Evolutionary conservation across 2,888 invertebrate genomes (phyloP).

Genomic region (Phalera bucephala): DNA sequence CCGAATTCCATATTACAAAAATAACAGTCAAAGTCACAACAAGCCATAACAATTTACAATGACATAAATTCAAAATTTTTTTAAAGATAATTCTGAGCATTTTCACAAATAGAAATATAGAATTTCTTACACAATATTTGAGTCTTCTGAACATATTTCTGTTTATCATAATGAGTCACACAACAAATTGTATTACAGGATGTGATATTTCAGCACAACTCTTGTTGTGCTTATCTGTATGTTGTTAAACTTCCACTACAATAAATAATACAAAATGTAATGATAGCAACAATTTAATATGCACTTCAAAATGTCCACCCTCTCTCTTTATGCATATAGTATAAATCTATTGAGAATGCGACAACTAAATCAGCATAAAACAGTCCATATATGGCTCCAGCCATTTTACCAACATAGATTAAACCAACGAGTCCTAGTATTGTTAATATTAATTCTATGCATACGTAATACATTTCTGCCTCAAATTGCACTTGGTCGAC

Average conservation of each 20-base stretch:
- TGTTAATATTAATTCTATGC: conserved; percentile 50
- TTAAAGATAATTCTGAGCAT: conserved; percentile 33
- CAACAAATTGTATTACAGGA: conserved; percentile 15
- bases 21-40: conserved; percentile 32
- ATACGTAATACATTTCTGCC: conserved; percentile 63
- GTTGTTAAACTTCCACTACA: conserved; percentile 1
- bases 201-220: conserved; percentile 2
- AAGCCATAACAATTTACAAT: conserved; percentile 42
- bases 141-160: conserved; percentile 12
- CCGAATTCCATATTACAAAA: conserved; percentile 32
- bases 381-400: conserved; percentile 63
- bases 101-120: conserved; percentile 32
- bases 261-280: conserved; percentile 29
- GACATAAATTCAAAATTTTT: conserved; percentile 38
- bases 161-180: conserved; percentile 10
- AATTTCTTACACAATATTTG: conserved; percentile 18
- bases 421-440: conserved; percentile 44
- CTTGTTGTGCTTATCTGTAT: conserved; percentile 22
- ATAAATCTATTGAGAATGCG: conserved; percentile 60
- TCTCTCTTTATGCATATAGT: conserved; percentile 61
- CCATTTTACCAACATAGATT: conserved; percentile 43
- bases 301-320: conserved; percentile 51
- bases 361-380: conserved; percentile 69
- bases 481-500: conserved; percentile 71
- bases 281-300: conserved; percentile 26